Base-by-base conservation (phyloP, 2,888 invertebrate genomes). In the Nowickia ferox region DNA sequence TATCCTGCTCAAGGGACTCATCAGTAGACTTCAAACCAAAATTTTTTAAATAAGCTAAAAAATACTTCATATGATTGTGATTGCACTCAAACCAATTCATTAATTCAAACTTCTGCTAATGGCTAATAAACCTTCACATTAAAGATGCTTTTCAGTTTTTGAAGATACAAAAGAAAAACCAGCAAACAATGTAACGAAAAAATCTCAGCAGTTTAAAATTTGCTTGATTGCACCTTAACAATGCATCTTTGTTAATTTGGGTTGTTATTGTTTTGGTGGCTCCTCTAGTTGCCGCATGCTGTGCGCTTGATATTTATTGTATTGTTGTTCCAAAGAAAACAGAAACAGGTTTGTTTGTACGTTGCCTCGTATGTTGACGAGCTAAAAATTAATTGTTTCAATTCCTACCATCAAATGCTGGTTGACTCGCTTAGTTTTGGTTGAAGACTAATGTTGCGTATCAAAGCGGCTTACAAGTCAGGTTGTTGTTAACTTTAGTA, bases 151-250 rank as follows among this genome's bases (percentile, higher is more conserved):
- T 30, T 71, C n/a, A 66, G 59, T 10, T 74, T 59, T 65, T 46
- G 40, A 11, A 57, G 57, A 57, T 38, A 51, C 48, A 10, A 66
- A 30, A 15, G 15, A 59, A 40, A 30, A 38, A 5, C 44, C 19
- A 71, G 1, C n/a, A 30, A 65, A 42, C 30, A 15, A 9, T 51
- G 61, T 30, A 65, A 42, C 30, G 15, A 9, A 57, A 68, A 72
- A 76, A 80, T 81, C 61, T 66, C 40, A 42, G 55, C 44, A 48
- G 77, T 77, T 61, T 30, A 63, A 81, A 77, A 65, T 77, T 77
- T 66, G 53, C 77, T 81, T 81, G 71, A 81, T 77, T 81, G 76
- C 72, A 81, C 76, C 66, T 85, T 77, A 74, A 85, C 61, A 68
- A 74, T 72, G 65, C 48, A 55, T 79, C 19, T 63, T 79, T 71